These are phyloP conservation scores for Pelochelys cantorii DNA, from an alignment of 2,797 vertebrate species.

Conservation along the genomic window DNA sequence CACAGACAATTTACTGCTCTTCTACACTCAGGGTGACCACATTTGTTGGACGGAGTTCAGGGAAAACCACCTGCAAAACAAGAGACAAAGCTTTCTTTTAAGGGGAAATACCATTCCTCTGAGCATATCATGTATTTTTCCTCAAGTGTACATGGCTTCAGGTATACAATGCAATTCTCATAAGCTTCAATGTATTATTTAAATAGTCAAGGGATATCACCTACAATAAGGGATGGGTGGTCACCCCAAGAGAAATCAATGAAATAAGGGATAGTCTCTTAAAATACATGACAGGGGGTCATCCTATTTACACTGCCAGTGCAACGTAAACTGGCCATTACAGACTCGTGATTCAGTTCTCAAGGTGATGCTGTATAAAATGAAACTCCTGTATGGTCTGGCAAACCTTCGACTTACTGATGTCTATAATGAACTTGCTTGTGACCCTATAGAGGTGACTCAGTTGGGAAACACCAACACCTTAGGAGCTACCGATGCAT, in stretches of 20 bases:
- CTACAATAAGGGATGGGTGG: neutral
- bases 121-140: neutral
- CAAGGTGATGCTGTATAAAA: neutral
- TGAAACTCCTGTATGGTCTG: rapidly evolving
- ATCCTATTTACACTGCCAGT: neutral
- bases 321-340: rapidly evolving
- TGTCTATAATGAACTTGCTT: neutral
- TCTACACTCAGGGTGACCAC: neutral
- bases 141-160: neutral
- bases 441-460: neutral
- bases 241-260: neutral
- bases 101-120: neutral
- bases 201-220: too few species aligned
- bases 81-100: neutral
- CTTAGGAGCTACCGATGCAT: too few species aligned
- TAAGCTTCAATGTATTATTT: neutral
- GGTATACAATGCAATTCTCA: neutral
- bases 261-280: neutral
- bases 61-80: neutral
- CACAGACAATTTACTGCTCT: neutral
- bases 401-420: neutral
- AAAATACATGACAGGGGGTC: neutral
- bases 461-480: neutral
- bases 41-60: neutral
- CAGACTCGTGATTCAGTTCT: neutral